Evolutionary conservation across 2,797 vertebrate genomes (phyloP).

Genomic region (Craterocephalus amniculus): DNA sequence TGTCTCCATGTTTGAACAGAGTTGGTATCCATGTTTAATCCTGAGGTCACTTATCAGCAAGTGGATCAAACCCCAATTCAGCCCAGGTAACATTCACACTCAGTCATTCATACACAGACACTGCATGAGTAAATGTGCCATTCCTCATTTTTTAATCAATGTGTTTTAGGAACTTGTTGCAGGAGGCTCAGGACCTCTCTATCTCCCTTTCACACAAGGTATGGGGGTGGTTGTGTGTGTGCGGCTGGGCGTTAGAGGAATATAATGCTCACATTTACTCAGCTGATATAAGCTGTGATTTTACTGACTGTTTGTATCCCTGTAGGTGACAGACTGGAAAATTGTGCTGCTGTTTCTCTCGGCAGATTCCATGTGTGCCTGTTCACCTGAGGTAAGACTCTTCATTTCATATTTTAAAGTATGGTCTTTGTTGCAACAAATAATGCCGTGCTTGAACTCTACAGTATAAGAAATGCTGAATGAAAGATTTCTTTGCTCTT

Average conservation of each 20-base stretch:
- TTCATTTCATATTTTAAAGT: background rate
- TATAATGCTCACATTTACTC: background rate
- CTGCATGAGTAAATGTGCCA: background rate
- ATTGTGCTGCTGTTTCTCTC: conserved; percentile 76
- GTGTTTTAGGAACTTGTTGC: conserved; percentile 71
- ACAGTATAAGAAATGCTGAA: background rate
- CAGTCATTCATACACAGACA: too few relatives aligned
- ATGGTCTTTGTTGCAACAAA: background rate
- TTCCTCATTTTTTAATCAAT: conserved; percentile 19
- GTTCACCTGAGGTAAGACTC: conserved; percentile 71
- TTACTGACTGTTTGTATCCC: background rate
- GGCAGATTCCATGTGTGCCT: conserved; percentile 67
- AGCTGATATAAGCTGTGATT: background rate
- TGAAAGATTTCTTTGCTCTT: conserved; percentile 15
- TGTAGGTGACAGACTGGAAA: conserved; percentile 76
- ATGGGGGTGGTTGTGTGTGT: background rate
- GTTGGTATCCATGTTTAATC: conserved; percentile 79
- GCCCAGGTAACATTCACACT: conserved; percentile 62
- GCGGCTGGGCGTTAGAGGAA: background rate
- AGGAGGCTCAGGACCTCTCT: conserved; percentile 67
- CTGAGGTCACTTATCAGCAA: conserved; percentile 49
- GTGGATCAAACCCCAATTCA: conserved; percentile 36
- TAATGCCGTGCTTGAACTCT: background rate
- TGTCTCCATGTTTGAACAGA: conserved; percentile 60
- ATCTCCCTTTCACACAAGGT: conserved; percentile 71